Conservation (phyloP, 2,797 vertebrate species). For the Taeniopygia guttata region DNA sequence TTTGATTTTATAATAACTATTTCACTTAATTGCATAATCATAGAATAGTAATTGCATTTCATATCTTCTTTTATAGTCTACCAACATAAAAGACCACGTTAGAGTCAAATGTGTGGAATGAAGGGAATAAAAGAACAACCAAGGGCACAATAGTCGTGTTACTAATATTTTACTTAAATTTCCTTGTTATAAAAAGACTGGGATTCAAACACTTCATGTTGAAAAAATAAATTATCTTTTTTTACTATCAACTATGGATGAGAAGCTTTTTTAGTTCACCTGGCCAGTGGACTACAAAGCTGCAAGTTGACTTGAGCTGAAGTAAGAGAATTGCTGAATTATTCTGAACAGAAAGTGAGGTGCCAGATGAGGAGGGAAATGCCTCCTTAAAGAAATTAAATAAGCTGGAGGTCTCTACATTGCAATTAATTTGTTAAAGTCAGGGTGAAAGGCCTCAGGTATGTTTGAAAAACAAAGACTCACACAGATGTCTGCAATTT, state of each 20-base stretch:
- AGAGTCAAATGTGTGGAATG: not conserved
- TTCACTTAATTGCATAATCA: constrained; percentile 17
- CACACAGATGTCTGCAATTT: not conserved
- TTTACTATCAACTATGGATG: not conserved
- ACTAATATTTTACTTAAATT: not conserved
- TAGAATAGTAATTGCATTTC: not conserved
- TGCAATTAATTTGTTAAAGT: constrained; percentile 62
- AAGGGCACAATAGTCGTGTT: not conserved
- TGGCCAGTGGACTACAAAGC: not conserved
- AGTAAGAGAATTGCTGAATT: not conserved
- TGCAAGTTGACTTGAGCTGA: not conserved
- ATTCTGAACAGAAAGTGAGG: not conserved
- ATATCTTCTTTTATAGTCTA: not conserved
- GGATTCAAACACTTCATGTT: not conserved
- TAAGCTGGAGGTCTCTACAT: constrained; percentile 14
- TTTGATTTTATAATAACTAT: constrained; percentile 1
- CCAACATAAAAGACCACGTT: not conserved
- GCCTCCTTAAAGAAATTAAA: constrained; percentile 16
- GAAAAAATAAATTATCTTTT: not conserved
- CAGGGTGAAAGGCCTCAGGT: constrained; percentile 49
- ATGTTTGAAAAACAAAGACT: not conserved
- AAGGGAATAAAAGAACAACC: not conserved
- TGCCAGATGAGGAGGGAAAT: not conserved
- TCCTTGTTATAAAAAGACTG: not conserved
- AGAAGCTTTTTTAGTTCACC: not conserved